Conservation (phyloP, 2,888 invertebrate genomes). For the Agrotis puta region DNA sequence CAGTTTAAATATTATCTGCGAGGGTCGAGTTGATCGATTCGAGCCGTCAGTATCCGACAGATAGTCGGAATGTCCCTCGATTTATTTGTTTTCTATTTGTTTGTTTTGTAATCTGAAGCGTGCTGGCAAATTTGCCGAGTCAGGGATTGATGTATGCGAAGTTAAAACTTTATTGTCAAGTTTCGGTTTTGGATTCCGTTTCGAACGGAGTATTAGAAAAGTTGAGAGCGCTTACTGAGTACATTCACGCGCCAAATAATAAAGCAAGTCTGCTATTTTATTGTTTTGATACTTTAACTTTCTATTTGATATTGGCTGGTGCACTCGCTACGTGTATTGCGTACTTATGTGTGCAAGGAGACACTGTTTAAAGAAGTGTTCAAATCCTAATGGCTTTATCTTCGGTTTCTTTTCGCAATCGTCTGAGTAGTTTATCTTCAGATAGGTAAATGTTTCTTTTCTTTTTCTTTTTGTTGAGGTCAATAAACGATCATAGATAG, state of each 20-base stretch:
- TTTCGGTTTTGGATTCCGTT: conserved; percentile 45
- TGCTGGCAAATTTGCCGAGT: conserved; percentile 65
- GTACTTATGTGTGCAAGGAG: conserved; percentile 32
- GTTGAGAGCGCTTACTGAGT: conserved; percentile 59
- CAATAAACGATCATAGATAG: neutral
- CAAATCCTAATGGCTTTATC: conserved; percentile 36
- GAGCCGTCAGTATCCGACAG: conserved; percentile 49
- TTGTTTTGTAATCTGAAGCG: conserved; percentile 72
- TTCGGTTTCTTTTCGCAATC: conserved; percentile 19
- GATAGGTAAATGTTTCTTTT: neutral
- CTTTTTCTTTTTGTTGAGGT: neutral
- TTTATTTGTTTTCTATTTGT: conserved; percentile 69
- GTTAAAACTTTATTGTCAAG: conserved; percentile 57
- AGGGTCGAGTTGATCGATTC: conserved; percentile 53
- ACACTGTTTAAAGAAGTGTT: conserved; percentile 40
- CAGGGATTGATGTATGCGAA: conserved; percentile 65
- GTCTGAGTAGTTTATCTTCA: conserved; percentile 16
- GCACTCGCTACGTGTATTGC: conserved; percentile 49
- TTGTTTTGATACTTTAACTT: conserved; percentile 62
- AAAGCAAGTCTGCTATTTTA: conserved; percentile 58
- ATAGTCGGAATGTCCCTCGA: conserved; percentile 59
- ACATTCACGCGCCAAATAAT: conserved; percentile 63
- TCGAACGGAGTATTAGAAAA: conserved; percentile 58
- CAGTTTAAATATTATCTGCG: conserved; percentile 70
- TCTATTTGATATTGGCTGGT: conserved; percentile 58